Base-by-base conservation (phyloP, 1,140 invertebrate species). In the Amyelois transitella region DNA sequence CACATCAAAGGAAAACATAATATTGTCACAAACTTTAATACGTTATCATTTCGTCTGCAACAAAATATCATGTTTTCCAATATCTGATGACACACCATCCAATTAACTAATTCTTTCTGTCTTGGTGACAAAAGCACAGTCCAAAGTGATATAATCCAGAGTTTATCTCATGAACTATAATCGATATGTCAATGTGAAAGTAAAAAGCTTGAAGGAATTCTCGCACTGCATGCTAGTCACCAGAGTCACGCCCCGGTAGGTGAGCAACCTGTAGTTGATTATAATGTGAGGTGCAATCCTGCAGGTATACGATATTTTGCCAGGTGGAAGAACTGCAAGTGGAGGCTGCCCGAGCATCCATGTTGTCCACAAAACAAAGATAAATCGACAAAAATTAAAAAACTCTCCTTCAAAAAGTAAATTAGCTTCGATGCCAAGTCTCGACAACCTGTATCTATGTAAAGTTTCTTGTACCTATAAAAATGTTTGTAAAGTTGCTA, bases 281-380 rank as follows among this genome's bases (percentile, higher is more conserved):
- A 86, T 86, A 87, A 87, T 87, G 58, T 85, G 62, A 85, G 83
- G 80, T 88, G 75, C 81, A 88, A 86, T 87, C 82, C 81, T 82
- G 86, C 90, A 94, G 94, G 94, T 96, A 93, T 88, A 91, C 92
- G 81, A 92, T 93, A 90, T 93, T 93, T 91, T 93, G 92, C 89
- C 92, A 93, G 90, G 92, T 93, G 91, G 92, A 93, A 90, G 92
- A 93, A 89, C 91, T 92, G 86, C 92, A 93, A 90, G 90, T 91
- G 81, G 92, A 93, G 80, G 88, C 88, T 79, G 86, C 88, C 75
- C 81, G 88, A 85, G 85, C 86, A 81, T 88, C 86, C 79, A 85
- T 88, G 79, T 84, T 89, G 84, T 87, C 88, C 78, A 86, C 86
- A 77, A 89, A 89, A 75, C 88, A 89, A 82, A 88, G 88, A 88